Evolutionary conservation across 2,113 vertebrate species (phyloP), one percentile per base, ranked within the genome.

Genomic region (Riparia riparia): DNA sequence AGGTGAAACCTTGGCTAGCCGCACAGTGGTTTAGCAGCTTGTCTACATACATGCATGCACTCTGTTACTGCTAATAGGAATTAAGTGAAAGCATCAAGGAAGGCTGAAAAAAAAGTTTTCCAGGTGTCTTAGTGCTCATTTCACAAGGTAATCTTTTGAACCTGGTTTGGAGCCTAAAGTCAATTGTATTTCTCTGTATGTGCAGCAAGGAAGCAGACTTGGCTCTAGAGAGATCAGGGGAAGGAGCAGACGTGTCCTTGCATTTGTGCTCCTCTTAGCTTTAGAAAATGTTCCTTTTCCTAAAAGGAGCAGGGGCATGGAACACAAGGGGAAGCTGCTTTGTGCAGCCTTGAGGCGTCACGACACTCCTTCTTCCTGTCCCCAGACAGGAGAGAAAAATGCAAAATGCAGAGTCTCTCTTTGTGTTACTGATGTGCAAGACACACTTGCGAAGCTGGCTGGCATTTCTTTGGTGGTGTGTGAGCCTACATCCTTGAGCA

Each of bases 261-360:
- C 37, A n/a, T 80, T 70, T 66, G 54, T 74, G 32, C 76, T 92
- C 82, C 53, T 25, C 44, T 31, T 24, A 5, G 32, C 65, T 91
- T 90, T 93, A 79, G 83, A 94, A 63, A 92, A 80, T 77, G 65
- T 95, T 94, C 78, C 54, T 82, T 97, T 89, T 39, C 68, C 92
- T 82, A 65, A 85, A 77, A 80, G 92, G 91, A 94, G 90, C 11
- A 14, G 24, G 41, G 74, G 41, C 28, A 4, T 25, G 83, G 93
- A 96, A 81, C 86, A 84, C 10, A 24, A 82, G 86, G 81, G 69
- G 82, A 93, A 86, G 61, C 91, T 95, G 57, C 71, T 93, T 94
- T 88, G 57, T 69, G 49, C 81, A 79, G 51, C 69, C 97, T 60
- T 83, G 73, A 96, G 90, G 39, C 31, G 8, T 90, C 4, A 1